A percentile compares a stretch with the other conserved stretches of the same genome.
These are phyloP conservation scores for Muricea muricata DNA, from an alignment of 92 coral and sea anemone genomes.

Conservation along the genomic window DNA sequence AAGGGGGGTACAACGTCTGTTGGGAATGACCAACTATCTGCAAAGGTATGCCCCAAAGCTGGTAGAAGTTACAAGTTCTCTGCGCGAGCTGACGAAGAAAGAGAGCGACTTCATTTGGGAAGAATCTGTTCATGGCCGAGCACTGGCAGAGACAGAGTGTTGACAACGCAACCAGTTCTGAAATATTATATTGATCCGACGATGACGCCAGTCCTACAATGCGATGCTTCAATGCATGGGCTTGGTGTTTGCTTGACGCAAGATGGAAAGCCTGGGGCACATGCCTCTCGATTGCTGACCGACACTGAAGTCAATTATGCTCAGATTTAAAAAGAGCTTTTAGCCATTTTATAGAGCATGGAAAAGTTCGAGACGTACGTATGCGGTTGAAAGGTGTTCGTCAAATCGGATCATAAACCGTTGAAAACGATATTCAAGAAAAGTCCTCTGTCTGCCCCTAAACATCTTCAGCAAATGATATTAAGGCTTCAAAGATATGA, in stretches of 20 bases:
- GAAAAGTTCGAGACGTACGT: constrained; percentile 69
- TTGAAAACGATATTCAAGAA: constrained; percentile 42
- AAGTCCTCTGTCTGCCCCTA: constrained; percentile 56
- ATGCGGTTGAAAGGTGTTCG: constrained; percentile 56
- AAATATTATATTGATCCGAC: constrained; percentile 68
- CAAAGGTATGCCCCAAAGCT: constrained; percentile 45
- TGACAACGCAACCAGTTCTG: constrained; percentile 63
- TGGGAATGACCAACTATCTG: constrained; percentile 52
- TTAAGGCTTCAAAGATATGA: constrained; percentile 57
- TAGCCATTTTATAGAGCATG: constrained; percentile 66
- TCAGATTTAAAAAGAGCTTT: constrained; percentile 65
- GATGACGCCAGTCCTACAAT: constrained; percentile 52
- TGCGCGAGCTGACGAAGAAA: constrained; percentile 43
- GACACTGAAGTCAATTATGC: constrained; percentile 64
- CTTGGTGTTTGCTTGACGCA: constrained; percentile 68
- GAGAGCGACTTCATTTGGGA: constrained; percentile 42
- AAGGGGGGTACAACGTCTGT: constrained; percentile 17
- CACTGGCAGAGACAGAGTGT: constrained; percentile 26
- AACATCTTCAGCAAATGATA: constrained; percentile 43
- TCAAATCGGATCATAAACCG: constrained; percentile 69
- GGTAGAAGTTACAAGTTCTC: constrained; percentile 18
- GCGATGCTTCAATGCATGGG: constrained; percentile 66
- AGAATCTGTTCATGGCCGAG: constrained; percentile 25
- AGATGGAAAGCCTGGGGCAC: constrained; percentile 66
- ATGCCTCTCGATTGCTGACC: constrained; percentile 65